phyloP scores from a whole-genome alignment of 2,888 invertebrate species.

The Apamea anceps region DNA sequence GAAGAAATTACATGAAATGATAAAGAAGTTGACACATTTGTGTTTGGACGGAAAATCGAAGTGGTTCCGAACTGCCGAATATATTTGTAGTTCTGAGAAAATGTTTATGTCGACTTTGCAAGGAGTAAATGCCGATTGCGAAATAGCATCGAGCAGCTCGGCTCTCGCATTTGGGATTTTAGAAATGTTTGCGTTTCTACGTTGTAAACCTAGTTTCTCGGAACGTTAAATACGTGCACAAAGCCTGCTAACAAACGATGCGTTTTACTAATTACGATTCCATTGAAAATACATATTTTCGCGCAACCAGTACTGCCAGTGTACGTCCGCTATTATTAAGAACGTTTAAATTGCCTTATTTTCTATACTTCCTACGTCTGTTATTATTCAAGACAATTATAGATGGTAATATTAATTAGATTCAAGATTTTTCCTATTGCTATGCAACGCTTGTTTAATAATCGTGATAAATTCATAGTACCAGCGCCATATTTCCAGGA shows the following conservation, averaged over 20 bases:
- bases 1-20: constrained; percentile 83
- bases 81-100: constrained; percentile 82
- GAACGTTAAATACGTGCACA: constrained; percentile 69
- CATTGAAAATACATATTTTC: constrained; percentile 62
- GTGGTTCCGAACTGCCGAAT: constrained; percentile 73
- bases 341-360: constrained; percentile 49
- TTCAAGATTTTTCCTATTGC: constrained; percentile 70
- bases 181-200: constrained; percentile 85
- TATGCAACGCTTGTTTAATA: constrained; percentile 62
- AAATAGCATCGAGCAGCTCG: constrained; percentile 76
- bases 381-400: constrained; percentile 58
- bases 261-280: constrained; percentile 58
- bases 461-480: constrained; percentile 74
- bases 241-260: constrained; percentile 64
- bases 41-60: constrained; percentile 65
- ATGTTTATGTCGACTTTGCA: constrained; percentile 81
- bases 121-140: constrained; percentile 84
- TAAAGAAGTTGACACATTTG: constrained; percentile 74
- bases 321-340: constrained; percentile 36
- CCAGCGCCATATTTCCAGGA: constrained; percentile 73
- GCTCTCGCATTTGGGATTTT: constrained; percentile 83
- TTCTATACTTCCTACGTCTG: constrained; percentile 53
- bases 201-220: constrained; percentile 87
- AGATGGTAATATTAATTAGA: constrained; percentile 63
- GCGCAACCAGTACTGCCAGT: constrained; percentile 35